A percentile compares a stretch with the other conserved stretches of the same genome.
Conservation (phyloP, 2,113 vertebrate species). For the Sylvilagus bachmani region DNA sequence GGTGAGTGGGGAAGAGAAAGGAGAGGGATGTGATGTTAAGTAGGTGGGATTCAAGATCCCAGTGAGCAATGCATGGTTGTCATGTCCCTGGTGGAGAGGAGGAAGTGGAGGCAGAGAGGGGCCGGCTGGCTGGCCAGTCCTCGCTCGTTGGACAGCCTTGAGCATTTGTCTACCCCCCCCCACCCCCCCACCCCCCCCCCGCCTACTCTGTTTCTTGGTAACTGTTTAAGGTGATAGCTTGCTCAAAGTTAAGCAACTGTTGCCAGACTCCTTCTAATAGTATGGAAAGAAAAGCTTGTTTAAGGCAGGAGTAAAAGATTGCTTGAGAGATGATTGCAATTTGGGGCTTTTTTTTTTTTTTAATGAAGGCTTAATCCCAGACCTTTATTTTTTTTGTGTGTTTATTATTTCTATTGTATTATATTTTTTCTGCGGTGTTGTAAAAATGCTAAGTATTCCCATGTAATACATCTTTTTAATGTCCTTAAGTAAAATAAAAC, state of each 20-base stretch:
- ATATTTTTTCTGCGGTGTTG: conserved; percentile 19
- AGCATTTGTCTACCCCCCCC: too few species aligned
- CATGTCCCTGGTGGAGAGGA: background rate
- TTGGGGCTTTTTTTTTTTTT: background rate
- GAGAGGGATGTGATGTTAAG: background rate
- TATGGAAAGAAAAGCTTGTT: background rate
- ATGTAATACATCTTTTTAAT: background rate
- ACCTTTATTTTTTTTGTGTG: background rate
- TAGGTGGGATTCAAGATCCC: background rate
- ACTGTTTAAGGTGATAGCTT: background rate
- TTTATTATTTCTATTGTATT: background rate
- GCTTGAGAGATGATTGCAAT: background rate
- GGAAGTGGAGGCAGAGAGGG: background rate
- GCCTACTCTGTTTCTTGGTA: background rate
- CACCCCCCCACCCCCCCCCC: too few species aligned
- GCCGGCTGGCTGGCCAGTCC: background rate
- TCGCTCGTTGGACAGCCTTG: background rate
- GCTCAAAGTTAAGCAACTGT: background rate
- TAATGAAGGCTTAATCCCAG: background rate
- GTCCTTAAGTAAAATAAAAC: conserved; percentile 23
- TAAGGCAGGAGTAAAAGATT: background rate
- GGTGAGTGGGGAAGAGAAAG: background rate
- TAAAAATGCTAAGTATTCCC: background rate
- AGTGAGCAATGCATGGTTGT: background rate
- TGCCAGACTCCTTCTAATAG: background rate